Evolutionary conservation across 2,797 vertebrate genomes (phyloP), one percentile per base, ranked within the genome.

Genomic region (Malacoraja senta): DNA sequence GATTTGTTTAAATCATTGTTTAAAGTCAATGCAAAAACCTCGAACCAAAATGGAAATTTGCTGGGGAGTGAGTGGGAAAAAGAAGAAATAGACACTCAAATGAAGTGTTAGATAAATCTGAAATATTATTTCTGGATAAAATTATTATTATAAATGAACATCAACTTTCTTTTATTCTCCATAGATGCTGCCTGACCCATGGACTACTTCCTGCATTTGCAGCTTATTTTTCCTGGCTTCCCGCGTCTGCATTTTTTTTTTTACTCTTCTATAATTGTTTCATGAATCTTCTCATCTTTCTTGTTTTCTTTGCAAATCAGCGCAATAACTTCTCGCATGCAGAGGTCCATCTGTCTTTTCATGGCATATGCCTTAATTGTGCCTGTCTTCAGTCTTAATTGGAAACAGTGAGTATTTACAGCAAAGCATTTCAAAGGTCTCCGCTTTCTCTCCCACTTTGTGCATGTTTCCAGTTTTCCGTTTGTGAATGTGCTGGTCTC

Each of bases 301-400:
- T 38, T 68, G 61, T 88, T 88, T 88, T 68, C 84, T 88, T 88
- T 88, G 84, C 15, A 88, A 63, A 63, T 88, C 61, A 68, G n/a
- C 1, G 8, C n/a, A 21, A 61, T 26, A 63, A 86, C 10, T 29
- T 63, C 6, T 86, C 58, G 61, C n/a, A 7, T 68, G 63, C 17
- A 88, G 63, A 32, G n/a, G 21, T 32, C 83, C 83, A 86, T 63
- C 8, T 15, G 83, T 86, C 83, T 88, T 68, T 68, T 19, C 8
- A 65, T 88, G n/a, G 61, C 84, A 68, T 88, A 17, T 88, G 61
- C 35, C 84, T 88, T 68, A 88, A 63, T 32, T 35, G 63, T 29
- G n/a, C 63, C 19, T 65, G 61, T 65, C 84, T 88, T 32, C 84
- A 35, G 84, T 65, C 61, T 88, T 88, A 88, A 88, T 68, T 88